Evolutionary conservation across 2,113 vertebrate genomes (phyloP), one percentile per base, ranked within the genome.

Genomic region (Mesitornis unicolor): DNA sequence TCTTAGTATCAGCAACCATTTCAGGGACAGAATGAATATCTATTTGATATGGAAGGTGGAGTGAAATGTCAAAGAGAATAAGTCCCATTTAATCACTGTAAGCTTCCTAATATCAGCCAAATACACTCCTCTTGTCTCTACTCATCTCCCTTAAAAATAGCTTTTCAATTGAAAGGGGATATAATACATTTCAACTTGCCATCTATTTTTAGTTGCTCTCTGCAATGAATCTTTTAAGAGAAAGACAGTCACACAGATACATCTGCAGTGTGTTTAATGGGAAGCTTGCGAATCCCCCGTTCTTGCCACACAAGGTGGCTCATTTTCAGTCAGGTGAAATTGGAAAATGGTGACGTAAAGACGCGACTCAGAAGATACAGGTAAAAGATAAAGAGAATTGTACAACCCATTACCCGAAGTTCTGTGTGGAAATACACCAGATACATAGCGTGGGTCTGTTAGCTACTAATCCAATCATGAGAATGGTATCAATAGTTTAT

Each of bases 151-250:
- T 67, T 94, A 78, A 94, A 76, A 79, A 65, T 35, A 76, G 48
- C 56, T 78, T 40, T 69, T 95, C 28, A 67, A 64, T 29, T 94
- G 81, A 64, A 87, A 81, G 74, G 21, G 15, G 20, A 81, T 63
- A 77, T 76, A 87, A 84, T 93, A 76, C 31, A 48, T 93, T 95
- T 96, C 71, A 82, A 88, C 59, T 54, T 91, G 43, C 28, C 31
- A 74, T 54, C 78, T 95, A 80, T 96, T 96, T 96, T 95, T 26
- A 87, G 89, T 70, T 81, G 21, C 67, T 92, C 84, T 84, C 75
- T 90, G 57, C 50, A 88, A 70, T 84, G 35, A 86, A 74, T 87
- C 64, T 91, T 94, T 78, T 70, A 63, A 64, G 75, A 85, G 51
- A 94, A n/a, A n/a, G 82, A 79, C 38, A 84, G 65, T 81, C 71